phyloP scores from a whole-genome alignment of 2,797 vertebrate genomes.

The Lemur catta region DNA sequence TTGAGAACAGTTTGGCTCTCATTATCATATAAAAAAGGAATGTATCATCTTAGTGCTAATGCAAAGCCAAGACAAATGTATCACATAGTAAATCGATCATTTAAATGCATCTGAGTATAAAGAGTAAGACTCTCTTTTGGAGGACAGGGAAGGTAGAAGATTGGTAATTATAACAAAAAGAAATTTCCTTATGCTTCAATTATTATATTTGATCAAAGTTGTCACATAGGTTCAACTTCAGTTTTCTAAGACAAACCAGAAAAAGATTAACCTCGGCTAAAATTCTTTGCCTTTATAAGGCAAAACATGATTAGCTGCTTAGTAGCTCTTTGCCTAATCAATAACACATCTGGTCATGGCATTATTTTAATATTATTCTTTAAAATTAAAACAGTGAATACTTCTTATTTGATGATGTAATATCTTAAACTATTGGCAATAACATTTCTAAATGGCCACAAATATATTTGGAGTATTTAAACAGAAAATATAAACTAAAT shows the following conservation, averaged over 20 bases:
- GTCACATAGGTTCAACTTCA: not conserved
- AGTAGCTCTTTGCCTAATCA: not conserved
- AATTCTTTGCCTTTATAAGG: not conserved
- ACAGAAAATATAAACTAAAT: not conserved
- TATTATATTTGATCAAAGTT: not conserved
- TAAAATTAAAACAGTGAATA: conserved; percentile 15
- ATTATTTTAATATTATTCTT: conserved; percentile 25
- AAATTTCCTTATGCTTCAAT: not conserved
- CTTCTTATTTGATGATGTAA: not conserved
- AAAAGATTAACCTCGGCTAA: not conserved
- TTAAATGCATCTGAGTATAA: not conserved
- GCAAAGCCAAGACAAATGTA: not conserved
- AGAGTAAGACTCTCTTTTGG: not conserved
- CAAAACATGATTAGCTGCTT: not conserved
- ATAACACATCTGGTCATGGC: not conserved
- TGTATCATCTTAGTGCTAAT: not conserved
- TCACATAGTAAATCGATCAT: not conserved
- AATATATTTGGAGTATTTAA: conserved; percentile 10
- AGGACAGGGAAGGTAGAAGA: rapidly evolving
- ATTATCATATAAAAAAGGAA: not conserved
- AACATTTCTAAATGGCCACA: not conserved
- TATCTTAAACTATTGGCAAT: not conserved
- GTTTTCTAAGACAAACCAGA: conserved; percentile 15
- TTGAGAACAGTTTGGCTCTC: not conserved
- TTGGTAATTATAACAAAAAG: not conserved